Base-by-base conservation (phyloP, 2,888 invertebrate species). In the Drosophila kokeensis region DNA sequence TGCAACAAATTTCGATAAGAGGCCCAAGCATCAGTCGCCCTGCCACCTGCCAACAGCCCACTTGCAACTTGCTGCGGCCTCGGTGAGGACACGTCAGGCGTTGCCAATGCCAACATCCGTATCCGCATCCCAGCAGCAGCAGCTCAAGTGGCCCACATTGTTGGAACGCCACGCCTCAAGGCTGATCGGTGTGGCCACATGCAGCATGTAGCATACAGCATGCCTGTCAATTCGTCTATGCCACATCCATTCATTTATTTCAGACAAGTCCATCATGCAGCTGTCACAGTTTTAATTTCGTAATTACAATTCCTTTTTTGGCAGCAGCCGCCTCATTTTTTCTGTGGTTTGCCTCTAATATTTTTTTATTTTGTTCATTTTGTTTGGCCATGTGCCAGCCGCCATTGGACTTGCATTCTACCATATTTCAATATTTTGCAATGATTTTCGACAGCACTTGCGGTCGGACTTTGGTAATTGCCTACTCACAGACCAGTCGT, bases 1-100 rank as follows among this genome's bases (percentile, higher is more conserved):
- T 85, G 87, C 77, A 89, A 89, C 89, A 89, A 85, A 89, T 85
- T 85, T 85, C 84, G 87, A 85, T 85, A 89, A 84, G 79, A 69
- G 81, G 45, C 68, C 61, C 64, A 76, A 21, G 52, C 66, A 58
- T 53, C 63, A 55, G 64, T 42, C 70, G 61, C 40, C 78, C 30
- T 45, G 34, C 38, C 32, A 38, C 18, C 34, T 53, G 18, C 72
- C 64, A 68, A 65, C 69, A 52, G 27, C 27, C 38, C n/a, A 38
- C 69, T 38, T 10, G 29, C 29, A 29, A 40, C 40, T 57, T 30
- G 57, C 50, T 59, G 81, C 65, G 83, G 73, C 87, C 87, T 83
- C 83, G 83, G 70, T 59, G 63, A 73, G 78, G 73, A 86, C 75
- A 83, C 81, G 73, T 83, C 76, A 79, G 63, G 45, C 58, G 21